phyloP scores from a whole-genome alignment of 2,113 vertebrate species.

The Dasypus novemcinctus region DNA sequence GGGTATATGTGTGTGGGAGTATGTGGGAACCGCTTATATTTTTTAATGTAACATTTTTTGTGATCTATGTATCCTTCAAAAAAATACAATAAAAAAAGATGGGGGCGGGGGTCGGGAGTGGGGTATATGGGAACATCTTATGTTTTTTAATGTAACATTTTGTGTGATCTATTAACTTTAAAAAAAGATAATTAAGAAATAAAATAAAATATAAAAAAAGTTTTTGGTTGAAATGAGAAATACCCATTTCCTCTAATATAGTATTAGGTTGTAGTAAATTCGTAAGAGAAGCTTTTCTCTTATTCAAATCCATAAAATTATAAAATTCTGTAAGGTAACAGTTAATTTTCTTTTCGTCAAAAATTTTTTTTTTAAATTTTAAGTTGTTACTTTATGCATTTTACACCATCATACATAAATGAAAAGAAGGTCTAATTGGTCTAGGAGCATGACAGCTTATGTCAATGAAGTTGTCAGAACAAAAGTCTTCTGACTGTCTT shows the following conservation, averaged over 20 bases:
- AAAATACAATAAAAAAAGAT: too few relatives aligned
- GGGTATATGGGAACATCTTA: too few relatives aligned
- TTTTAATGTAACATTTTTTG: too few relatives aligned
- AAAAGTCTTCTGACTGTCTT: neutral
- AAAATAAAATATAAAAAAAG: too few relatives aligned
- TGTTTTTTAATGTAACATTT: too few relatives aligned
- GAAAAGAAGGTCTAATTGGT: constrained; percentile 7
- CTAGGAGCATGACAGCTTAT: neutral
- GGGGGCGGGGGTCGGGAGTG: too few relatives aligned
- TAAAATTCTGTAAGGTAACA: neutral
- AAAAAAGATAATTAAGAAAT: too few relatives aligned
- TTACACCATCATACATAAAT: constrained; percentile 27
- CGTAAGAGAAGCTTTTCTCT: neutral
- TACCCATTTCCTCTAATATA: neutral
- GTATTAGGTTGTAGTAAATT: neutral
- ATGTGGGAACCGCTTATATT: too few relatives aligned
- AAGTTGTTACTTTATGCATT: too few relatives aligned
- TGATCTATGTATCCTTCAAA: too few relatives aligned
- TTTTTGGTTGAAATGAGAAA: constrained; percentile 7
- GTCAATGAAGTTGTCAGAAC: neutral
- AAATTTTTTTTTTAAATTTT: neutral
- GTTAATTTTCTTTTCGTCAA: constrained; percentile 29
- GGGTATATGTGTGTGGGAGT: too few relatives aligned
- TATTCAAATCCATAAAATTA: constrained; percentile 11
- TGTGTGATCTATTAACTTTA: too few relatives aligned